Percentiles rank a stretch among this genome's conserved stretches.
Conservation (phyloP, 1,140 invertebrate species). For the Steinernema feltiae region DNA sequence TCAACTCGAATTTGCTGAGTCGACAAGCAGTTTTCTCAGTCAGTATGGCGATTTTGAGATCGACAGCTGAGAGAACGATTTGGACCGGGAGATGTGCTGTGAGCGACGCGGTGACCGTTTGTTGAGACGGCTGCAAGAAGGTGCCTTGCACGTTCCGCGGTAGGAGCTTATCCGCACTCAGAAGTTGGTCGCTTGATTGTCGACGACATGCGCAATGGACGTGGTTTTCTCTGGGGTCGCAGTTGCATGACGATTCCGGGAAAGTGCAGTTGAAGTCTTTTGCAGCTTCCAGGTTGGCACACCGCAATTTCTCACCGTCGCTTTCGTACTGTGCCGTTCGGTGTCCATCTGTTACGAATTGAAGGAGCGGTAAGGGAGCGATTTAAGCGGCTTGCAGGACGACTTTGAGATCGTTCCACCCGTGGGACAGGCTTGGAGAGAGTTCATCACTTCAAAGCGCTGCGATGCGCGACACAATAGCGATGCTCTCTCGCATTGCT, state of each 20-base stretch:
- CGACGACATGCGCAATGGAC: background rate
- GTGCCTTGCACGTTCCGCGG: background rate
- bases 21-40: too few relatives aligned
- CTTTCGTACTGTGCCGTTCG: background rate
- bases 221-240: background rate
- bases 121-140: background rate
- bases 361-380: background rate
- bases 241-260: background rate
- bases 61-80: too few relatives aligned
- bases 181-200: background rate
- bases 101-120: too few relatives aligned
- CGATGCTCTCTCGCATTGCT: too few relatives aligned
- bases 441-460: too few relatives aligned
- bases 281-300: background rate
- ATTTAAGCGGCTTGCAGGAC: background rate
- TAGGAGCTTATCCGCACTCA: background rate
- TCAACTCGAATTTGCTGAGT: too few relatives aligned
- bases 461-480: too few relatives aligned
- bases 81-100: too few relatives aligned
- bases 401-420: background rate
- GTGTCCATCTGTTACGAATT: background rate
- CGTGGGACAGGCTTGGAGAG: background rate
- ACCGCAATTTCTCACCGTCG: background rate
- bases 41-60: too few relatives aligned
- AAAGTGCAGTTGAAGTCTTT: background rate